Percentiles rank a stretch among this genome's conserved stretches.
These are phyloP conservation scores for Lasioglossum pauxillum DNA, from an alignment of 2,888 invertebrate species.

Conservation along the genomic window DNA sequence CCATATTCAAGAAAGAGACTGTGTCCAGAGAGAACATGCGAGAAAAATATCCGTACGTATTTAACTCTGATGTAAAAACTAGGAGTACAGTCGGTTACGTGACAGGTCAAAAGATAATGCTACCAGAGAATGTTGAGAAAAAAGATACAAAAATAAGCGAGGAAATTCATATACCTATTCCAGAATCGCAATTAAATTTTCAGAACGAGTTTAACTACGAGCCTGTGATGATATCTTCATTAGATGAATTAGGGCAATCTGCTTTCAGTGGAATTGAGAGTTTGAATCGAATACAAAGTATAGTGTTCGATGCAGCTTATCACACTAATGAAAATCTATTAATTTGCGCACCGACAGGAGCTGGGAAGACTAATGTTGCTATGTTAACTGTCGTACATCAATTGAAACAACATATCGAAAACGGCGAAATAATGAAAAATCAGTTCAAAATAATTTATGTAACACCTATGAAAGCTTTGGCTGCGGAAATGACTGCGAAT, in stretches of 20 bases:
- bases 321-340: conserved; percentile 98
- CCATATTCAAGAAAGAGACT: conserved; percentile 84
- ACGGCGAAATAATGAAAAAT: conserved; percentile 93
- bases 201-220: conserved; percentile 87
- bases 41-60: conserved; percentile 93
- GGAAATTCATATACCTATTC: conserved; percentile 93
- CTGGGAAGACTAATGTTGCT: conserved; percentile 99
- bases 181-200: conserved; percentile 85
- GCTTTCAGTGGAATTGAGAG: conserved; percentile 95
- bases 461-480: conserved; percentile 99
- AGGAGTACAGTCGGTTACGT: conserved; percentile 90
- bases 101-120: conserved; percentile 90
- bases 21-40: conserved; percentile 79
- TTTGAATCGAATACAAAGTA: conserved; percentile 97
- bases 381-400: conserved; percentile 96
- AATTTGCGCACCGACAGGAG: conserved; percentile 99
- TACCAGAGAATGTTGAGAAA: conserved; percentile 92
- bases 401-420: conserved; percentile 93
- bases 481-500: conserved; percentile 98
- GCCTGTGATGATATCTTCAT: conserved; percentile 87
- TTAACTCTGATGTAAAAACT: conserved; percentile 91
- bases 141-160: conserved; percentile 91
- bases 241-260: conserved; percentile 93
- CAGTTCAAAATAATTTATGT: conserved; percentile 99
- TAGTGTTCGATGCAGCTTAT: conserved; percentile 98